Evolutionary conservation across 2,888 invertebrate genomes (phyloP).

Genomic region (Leptodirus hochenwartii): DNA sequence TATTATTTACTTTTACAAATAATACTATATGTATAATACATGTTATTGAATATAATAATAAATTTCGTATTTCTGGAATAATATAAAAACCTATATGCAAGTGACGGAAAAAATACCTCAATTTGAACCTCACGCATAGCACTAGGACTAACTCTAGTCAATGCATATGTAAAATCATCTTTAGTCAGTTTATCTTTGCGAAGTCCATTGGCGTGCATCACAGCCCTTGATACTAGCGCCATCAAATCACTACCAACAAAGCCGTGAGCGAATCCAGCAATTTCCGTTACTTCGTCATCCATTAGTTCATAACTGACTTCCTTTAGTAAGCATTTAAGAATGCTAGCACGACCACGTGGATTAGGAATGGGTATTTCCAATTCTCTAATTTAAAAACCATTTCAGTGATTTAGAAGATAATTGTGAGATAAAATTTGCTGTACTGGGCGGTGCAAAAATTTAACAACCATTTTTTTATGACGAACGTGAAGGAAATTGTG

Average conservation of each 20-base stretch:
- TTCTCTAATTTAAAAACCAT: too few species aligned
- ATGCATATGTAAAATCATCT: constrained; percentile 41
- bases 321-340: constrained; percentile 1
- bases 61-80: too few species aligned
- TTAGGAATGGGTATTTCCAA: constrained; percentile 65
- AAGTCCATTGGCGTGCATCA: constrained; percentile 38
- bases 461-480: too few species aligned
- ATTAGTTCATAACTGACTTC: not conserved
- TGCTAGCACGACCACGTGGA: constrained; percentile 29
- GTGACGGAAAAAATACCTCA: constrained; percentile 43
- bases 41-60: too few species aligned
- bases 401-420: too few species aligned
- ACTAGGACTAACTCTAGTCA: constrained; percentile 61
- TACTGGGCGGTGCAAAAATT: too few species aligned
- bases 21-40: too few species aligned
- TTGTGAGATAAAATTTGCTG: too few species aligned
- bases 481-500: too few species aligned
- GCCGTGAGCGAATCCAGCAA: constrained; percentile 65
- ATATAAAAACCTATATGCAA: too few species aligned
- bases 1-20: too few species aligned
- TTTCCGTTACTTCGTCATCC: constrained; percentile 35
- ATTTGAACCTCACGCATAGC: constrained; percentile 82
- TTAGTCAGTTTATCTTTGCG: constrained; percentile 17
- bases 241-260: constrained; percentile 80
- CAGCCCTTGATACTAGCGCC: constrained; percentile 57